phyloP scores from a whole-genome alignment of 2,113 vertebrate genomes.

The Hiodon tergisus region DNA sequence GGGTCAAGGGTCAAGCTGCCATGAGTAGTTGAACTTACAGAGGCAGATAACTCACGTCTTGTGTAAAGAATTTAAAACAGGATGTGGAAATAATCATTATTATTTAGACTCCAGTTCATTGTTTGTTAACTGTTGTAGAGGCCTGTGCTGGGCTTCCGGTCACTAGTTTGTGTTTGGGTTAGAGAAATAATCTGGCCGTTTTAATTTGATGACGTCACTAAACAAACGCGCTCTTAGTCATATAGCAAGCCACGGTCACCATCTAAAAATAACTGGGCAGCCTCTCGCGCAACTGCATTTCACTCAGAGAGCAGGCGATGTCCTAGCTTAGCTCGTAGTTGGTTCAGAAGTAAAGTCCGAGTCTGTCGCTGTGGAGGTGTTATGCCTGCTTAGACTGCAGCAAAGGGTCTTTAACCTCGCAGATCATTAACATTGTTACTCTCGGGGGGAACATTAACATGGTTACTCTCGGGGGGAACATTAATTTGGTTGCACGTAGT shows the following conservation, averaged over 20 bases:
- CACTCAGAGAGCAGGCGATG: background rate
- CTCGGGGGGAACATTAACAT: too few relatives aligned
- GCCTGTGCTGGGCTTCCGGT: background rate
- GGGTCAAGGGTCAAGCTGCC: background rate
- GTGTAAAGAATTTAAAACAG: too few relatives aligned
- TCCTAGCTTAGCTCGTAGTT: background rate
- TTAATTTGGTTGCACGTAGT: too few relatives aligned
- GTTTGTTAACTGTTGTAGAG: too few relatives aligned
- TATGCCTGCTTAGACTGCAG: too few relatives aligned
- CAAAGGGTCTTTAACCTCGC: too few relatives aligned
- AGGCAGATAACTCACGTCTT: background rate
- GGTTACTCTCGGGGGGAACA: too few relatives aligned
- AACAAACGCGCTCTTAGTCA: conserved; percentile 23
- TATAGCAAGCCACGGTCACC: conserved; percentile 19
- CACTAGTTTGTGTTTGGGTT: conserved; percentile 21
- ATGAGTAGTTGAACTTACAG: background rate
- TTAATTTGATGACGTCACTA: conserved; percentile 28
- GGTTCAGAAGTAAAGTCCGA: too few relatives aligned
- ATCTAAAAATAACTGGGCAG: conserved; percentile 29
- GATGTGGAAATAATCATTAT: too few relatives aligned
- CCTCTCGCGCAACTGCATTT: background rate
- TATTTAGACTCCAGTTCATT: too few relatives aligned
- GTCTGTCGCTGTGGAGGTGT: too few relatives aligned
- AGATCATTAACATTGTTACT: too few relatives aligned
- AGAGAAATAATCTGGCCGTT: conserved; percentile 46